Conservation (phyloP, 1,140 invertebrate species). For the Neocloeon triangulifer region DNA sequence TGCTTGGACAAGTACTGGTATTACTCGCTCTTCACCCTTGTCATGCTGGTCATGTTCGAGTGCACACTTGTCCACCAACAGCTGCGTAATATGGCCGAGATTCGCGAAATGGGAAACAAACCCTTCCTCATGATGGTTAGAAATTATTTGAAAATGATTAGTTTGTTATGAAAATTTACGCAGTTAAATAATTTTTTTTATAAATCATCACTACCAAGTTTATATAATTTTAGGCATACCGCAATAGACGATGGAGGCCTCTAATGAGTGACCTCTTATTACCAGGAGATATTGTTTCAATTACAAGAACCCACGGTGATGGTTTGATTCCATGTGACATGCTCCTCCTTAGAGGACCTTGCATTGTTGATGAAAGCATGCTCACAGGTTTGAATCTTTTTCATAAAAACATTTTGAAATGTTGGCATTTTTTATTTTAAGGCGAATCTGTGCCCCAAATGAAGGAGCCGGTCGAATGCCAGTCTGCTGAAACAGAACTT, state of each 20-base stretch:
- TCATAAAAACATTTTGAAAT: not conserved
- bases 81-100: constrained; percentile 94
- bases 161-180: not conserved
- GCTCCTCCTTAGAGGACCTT: constrained; percentile 75
- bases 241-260: constrained; percentile 78
- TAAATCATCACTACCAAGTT: not conserved
- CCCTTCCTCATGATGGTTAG: constrained; percentile 66
- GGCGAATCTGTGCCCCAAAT: constrained; percentile 97
- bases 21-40: constrained; percentile 89
- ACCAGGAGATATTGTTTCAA: constrained; percentile 91
- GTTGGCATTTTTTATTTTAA: not conserved
- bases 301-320: constrained; percentile 71
- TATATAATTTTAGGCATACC: constrained; percentile 44
- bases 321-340: constrained; percentile 93
- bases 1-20: constrained; percentile 98
- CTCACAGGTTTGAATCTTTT: constrained; percentile 48
- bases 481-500: constrained; percentile 37
- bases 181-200: not conserved
- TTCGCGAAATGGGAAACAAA: constrained; percentile 98
- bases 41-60: constrained; percentile 96
- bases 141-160: not conserved
- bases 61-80: constrained; percentile 97
- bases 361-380: constrained; percentile 96
- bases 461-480: constrained; percentile 86
- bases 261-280: constrained; percentile 72